These are phyloP conservation scores for Drosophila fungiperda DNA, from an alignment of 2,888 invertebrate species.

Conservation along the genomic window DNA sequence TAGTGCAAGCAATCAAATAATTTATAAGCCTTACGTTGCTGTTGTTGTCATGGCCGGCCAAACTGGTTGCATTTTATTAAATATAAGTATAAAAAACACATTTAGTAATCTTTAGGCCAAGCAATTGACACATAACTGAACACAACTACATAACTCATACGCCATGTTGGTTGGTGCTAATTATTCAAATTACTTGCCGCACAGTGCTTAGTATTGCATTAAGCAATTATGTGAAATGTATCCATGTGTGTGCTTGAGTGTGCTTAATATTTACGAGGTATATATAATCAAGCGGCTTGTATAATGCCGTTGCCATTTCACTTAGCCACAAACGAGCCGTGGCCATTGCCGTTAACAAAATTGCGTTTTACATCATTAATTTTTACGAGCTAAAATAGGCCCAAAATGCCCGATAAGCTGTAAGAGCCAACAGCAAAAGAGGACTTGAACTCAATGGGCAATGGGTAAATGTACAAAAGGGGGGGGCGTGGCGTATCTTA, in stretches of 20 bases:
- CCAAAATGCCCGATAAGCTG: constrained; percentile 76
- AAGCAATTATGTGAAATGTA: constrained; percentile 59
- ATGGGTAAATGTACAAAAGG: not conserved
- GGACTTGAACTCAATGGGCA: constrained; percentile 13
- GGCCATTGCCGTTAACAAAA: constrained; percentile 76
- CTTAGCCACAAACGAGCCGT: constrained; percentile 79
- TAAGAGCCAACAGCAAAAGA: constrained; percentile 31
- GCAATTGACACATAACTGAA: constrained; percentile 28
- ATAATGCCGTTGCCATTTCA: constrained; percentile 74
- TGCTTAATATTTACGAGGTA: constrained; percentile 55
- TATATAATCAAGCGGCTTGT: constrained; percentile 59
- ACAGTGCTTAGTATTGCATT: constrained; percentile 54
- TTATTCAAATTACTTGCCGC: constrained; percentile 66
- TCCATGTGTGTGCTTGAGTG: constrained; percentile 9
- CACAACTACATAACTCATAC: constrained; percentile 56
- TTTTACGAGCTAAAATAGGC: constrained; percentile 76
- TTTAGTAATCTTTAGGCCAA: constrained; percentile 45
- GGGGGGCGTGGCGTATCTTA: not conserved
- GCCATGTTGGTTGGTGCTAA: constrained; percentile 67
- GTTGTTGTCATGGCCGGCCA: constrained; percentile 1
- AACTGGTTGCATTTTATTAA: constrained; percentile 60
- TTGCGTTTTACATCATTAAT: constrained; percentile 81
- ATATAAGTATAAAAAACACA: constrained; percentile 14
- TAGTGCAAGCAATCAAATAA: constrained; percentile 18
- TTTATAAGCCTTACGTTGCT: constrained; percentile 23